These are phyloP conservation scores for Adineta ricciae DNA, from an alignment of 2,888 invertebrate species.

Conservation along the genomic window DNA sequence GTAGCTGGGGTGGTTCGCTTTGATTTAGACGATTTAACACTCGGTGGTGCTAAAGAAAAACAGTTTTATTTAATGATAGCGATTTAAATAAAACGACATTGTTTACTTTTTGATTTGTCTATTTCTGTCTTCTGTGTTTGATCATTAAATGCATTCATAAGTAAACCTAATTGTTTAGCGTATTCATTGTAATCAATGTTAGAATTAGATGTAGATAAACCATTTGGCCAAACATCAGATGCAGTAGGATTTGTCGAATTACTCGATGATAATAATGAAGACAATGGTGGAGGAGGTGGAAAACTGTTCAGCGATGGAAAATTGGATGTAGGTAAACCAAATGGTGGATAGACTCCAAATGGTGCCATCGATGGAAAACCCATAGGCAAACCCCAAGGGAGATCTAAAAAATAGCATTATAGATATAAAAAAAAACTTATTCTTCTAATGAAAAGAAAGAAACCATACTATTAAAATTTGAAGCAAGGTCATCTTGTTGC, in stretches of 20 bases:
- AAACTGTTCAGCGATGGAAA: background rate
- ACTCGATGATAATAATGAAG: background rate
- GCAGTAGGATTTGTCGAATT: background rate
- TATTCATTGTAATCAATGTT: constrained; percentile 18
- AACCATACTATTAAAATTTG: constrained; percentile 7
- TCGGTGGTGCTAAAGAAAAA: background rate
- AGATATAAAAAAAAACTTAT: background rate
- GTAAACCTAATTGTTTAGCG: constrained; percentile 11
- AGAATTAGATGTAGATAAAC: background rate
- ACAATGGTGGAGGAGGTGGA: background rate
- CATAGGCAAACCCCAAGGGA: background rate
- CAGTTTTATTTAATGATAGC: background rate
- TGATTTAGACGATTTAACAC: background rate
- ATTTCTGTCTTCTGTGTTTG: background rate
- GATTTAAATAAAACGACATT: background rate
- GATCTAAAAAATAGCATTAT: background rate
- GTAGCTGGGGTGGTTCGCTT: background rate
- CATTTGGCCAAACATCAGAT: background rate
- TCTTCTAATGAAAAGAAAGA: background rate
- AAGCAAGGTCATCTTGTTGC: constrained; percentile 13
- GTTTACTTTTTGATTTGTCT: background rate
- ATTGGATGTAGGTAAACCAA: background rate
- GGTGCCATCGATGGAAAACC: background rate
- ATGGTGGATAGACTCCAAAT: background rate
- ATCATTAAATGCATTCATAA: background rate